Base-by-base conservation (phyloP, 2,888 invertebrate genomes). In the Amphiduros pacificus region DNA sequence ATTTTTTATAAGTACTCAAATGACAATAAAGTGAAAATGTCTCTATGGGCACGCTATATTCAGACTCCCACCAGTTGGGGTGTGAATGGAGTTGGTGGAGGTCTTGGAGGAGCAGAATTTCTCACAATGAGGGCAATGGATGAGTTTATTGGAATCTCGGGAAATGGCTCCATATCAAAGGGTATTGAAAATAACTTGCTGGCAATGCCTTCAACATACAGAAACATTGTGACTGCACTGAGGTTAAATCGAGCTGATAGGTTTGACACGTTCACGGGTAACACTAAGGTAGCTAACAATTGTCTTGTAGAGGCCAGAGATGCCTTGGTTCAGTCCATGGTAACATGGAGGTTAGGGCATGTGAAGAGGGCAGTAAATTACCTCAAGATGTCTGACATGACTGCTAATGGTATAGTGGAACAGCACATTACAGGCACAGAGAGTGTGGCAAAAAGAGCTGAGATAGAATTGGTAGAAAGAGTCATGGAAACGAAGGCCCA, bases 401-500 rank as follows among this genome's bases (percentile, higher is more conserved):
- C 59, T 6, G 36, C 59, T 11, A 53, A 41, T 9, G 59, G 59
- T 2, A 52, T 29, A 17, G 53, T 59, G 20, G 59, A 59, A 22
- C 29, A 41, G 29, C 52, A 53, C 5, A 24, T 40, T n/a, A 22
- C 9, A 1, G 28, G 26, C 4, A 41, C n/a, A 17, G 53, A 59
- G 20, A 53, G 40, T 6, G 28, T 59, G 20, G 40, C 59, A 27
- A 27, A 20, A 9, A 14, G 53, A 2, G 53, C 40, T 1, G 59
- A 59, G 53, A 27, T 20, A 9, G 59, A 52, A 51, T 31, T 59
- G 26, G 11, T 36, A 9, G 52, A 53, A n/a, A 26, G 59, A 22
- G 59, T 53, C n/a, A 24, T 52, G 2, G 59, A 59, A 28, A 59
- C 59, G 20, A n/a, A n/a, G n/a, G n/a, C n/a, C n/a, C n/a, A n/a